Conservation (phyloP, 2,113 vertebrate species). For the Pterocles gutturalis region DNA sequence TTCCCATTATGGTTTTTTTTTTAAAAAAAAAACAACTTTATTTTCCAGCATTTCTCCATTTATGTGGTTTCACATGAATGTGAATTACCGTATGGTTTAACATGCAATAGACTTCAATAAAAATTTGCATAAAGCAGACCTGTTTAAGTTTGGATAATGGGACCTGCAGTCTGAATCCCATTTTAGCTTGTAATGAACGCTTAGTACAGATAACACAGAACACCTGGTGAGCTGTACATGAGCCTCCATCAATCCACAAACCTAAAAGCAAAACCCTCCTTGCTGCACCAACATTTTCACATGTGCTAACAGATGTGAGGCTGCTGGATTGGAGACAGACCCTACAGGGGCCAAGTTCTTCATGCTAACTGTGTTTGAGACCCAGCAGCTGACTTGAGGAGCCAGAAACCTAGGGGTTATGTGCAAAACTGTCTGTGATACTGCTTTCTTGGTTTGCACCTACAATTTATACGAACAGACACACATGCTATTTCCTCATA, state of each 20-base stretch:
- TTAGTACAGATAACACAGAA: background rate
- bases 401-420: background rate
- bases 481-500: background rate
- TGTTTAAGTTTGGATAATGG: conserved; percentile 31
- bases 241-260: conserved; percentile 9
- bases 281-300: background rate
- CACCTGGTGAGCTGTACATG: conserved; percentile 57
- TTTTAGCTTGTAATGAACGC: conserved; percentile 64
- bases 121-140: conserved; percentile 47
- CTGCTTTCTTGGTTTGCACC: background rate
- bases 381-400: background rate
- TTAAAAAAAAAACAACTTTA: background rate
- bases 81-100: conserved; percentile 28
- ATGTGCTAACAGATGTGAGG: background rate
- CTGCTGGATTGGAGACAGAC: background rate
- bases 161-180: conserved; percentile 20
- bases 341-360: background rate
- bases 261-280: conserved; percentile 5
- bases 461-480: background rate
- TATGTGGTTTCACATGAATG: conserved; percentile 11
- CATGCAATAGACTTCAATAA: conserved; percentile 24
- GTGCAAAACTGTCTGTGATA: background rate
- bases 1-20: background rate
- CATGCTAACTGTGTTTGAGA: background rate
- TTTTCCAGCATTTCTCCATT: background rate